A percentile compares a stretch with the other conserved stretches of the same genome.
These are phyloP conservation scores for Pelvicachromis taeniatus DNA, from an alignment of 2,113 vertebrate species.

Conservation along the genomic window DNA sequence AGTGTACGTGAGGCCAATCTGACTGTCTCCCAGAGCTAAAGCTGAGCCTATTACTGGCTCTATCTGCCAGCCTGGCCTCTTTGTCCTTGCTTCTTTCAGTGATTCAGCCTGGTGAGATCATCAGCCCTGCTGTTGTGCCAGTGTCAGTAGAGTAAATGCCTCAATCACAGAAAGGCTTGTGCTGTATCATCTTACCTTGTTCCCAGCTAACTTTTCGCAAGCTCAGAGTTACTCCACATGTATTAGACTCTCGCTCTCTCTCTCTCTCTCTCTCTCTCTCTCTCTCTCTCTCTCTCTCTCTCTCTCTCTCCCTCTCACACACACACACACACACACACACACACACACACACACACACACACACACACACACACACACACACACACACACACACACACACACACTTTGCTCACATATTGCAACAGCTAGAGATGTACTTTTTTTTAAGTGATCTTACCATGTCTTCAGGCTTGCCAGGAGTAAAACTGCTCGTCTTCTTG, in stretches of 20 bases:
- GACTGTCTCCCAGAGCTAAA: background rate
- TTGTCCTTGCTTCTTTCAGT: background rate
- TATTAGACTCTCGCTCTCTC: background rate
- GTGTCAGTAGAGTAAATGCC: background rate
- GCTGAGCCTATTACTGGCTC: background rate
- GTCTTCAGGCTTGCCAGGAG: slow-evolving; percentile 80
- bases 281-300: too few relatives aligned
- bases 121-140: background rate
- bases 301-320: too few relatives aligned
- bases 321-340: too few relatives aligned
- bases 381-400: too few relatives aligned
- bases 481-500: slow-evolving; percentile 91
- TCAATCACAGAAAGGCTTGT: background rate
- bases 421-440: background rate
- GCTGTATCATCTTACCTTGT: slow-evolving; percentile 15
- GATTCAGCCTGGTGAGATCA: background rate
- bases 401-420: background rate
- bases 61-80: background rate
- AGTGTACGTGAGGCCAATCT: background rate
- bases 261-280: too few relatives aligned
- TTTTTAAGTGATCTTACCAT: slow-evolving; percentile 54
- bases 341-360: too few relatives aligned
- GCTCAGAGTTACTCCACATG: background rate
- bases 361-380: too few relatives aligned
- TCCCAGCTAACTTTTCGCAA: background rate